These are phyloP conservation scores for Apodemia mormo DNA, from an alignment of 2,888 invertebrate species.

Conservation along the genomic window DNA sequence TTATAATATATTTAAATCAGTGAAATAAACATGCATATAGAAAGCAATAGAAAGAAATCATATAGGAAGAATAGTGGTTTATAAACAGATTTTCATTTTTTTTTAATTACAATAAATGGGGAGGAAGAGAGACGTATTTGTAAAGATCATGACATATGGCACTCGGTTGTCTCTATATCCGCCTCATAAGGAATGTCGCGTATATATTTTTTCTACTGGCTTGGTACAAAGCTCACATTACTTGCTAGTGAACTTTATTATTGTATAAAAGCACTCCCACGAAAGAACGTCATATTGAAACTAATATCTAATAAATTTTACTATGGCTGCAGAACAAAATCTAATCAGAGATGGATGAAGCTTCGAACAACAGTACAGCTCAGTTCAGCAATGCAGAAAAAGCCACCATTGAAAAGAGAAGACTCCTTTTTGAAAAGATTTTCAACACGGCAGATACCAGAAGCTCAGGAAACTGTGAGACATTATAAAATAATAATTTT, in stretches of 20 bases:
- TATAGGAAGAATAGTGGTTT: no score
- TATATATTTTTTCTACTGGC: not conserved
- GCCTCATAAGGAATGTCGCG: no score
- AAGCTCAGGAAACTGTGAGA: slow-evolving; percentile 90
- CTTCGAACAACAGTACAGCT: slow-evolving; percentile 95
- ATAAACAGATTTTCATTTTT: no score
- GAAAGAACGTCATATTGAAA: not conserved
- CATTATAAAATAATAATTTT: slow-evolving; percentile 20
- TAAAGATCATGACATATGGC: no score
- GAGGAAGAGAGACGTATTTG: no score
- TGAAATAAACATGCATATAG: no score
- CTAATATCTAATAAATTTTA: not conserved
- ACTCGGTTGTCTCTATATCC: no score
- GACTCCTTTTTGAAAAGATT: slow-evolving; percentile 96
- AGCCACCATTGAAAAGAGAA: slow-evolving; percentile 93
- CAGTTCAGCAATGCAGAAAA: slow-evolving; percentile 94
- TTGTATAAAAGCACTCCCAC: not conserved
- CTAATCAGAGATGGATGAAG: slow-evolving; percentile 98
- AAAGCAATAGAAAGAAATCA: no score
- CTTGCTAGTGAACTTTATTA: not conserved
- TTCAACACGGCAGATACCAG: slow-evolving; percentile 94
- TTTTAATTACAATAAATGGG: no score
- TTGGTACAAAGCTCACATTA: not conserved
- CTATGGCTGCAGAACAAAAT: slow-evolving; percentile 87
- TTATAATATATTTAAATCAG: no score